Evolutionary conservation across 30 jellyfish, hydroid and myxozoan genomes (phyloP), one percentile per base, ranked within the genome.

Genomic region (Pelagia noctiluca): DNA sequence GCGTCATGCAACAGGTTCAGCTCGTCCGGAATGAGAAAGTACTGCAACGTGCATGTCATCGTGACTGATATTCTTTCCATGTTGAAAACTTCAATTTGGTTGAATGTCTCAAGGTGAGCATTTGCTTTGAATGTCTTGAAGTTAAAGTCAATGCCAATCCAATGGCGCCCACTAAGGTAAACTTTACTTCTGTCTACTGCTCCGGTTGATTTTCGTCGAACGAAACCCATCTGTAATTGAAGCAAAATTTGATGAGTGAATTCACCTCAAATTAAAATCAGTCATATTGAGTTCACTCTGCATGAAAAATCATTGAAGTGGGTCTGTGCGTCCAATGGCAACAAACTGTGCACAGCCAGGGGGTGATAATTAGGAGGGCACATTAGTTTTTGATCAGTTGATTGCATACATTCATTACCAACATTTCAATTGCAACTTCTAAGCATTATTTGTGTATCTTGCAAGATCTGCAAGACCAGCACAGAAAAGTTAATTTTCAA

Each of bases 151-250:
- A 83, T 72, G 8, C 93, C 93, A 35, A 57, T 36, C 49, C 49
- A 83, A 37, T 83, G 83, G 19, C 85, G 74, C 2, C 93, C 93
- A 47, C 74, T 87, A 26, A 49, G 24, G 38, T 83, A 83, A 46
- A 83, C 93, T 70, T 83, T 83, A 35, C 85, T 83, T 30, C 86
- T 36, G 38, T 83, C 93, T 3, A 83, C 93, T n/a, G 63, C 53
- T 23, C 93, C 93, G 4, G 87, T 83, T 33, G 93, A 64, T 52
- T 50, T 83, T 22, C 67, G 69, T 73, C 71, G 53, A 35, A n/a
- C 23, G 30, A 83, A 83, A n/a, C 87, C 93, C 85, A 83, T 83
- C 93, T 83, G 80, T 30, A 18, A 31, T 16, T 22, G 29, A 8
- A 66, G 36, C 22, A 64, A 10, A 31, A 10, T 26, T 5, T 60